These are phyloP conservation scores for Pseudococcus longispinus DNA, from an alignment of 2,888 invertebrate genomes.

Conservation along the genomic window DNA sequence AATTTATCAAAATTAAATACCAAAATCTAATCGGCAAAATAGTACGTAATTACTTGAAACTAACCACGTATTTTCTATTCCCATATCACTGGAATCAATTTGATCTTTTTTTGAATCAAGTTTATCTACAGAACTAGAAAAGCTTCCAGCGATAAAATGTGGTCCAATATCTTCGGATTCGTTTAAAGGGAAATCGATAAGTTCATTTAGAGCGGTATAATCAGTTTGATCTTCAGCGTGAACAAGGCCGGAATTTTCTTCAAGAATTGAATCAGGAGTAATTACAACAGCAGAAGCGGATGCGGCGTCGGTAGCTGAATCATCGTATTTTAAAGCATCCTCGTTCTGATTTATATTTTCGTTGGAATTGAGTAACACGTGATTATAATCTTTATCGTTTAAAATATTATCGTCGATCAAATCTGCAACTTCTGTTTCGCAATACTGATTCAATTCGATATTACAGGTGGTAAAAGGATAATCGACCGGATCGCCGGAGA, in stretches of 20 bases:
- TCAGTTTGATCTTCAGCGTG: conserved; percentile 37
- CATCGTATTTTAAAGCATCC: conserved; percentile 18
- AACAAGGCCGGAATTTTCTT: conserved; percentile 41
- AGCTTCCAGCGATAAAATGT: conserved; percentile 42
- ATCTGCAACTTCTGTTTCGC: conserved; percentile 36
- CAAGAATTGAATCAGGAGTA: conserved; percentile 43
- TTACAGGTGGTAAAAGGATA: conserved; percentile 14
- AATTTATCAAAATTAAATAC: conserved; percentile 37
- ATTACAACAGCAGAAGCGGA: neutral
- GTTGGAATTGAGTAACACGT: conserved; percentile 15
- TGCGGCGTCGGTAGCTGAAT: neutral
- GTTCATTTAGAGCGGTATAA: conserved; percentile 29
- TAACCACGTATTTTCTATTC: conserved; percentile 65
- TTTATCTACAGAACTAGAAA: neutral
- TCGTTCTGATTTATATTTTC: neutral
- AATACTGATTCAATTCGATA: conserved; percentile 36
- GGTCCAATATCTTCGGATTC: conserved; percentile 39
- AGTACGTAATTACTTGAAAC: neutral
- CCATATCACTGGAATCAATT: conserved; percentile 61
- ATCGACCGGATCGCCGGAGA: neutral
- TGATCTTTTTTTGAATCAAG: neutral
- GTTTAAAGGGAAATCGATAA: neutral
- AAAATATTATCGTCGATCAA: conserved; percentile 36
- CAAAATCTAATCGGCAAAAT: neutral
- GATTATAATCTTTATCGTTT: conserved; percentile 21